These are phyloP conservation scores for Chloroceryle aenea DNA, from an alignment of 2,113 vertebrate genomes.

Conservation along the genomic window DNA sequence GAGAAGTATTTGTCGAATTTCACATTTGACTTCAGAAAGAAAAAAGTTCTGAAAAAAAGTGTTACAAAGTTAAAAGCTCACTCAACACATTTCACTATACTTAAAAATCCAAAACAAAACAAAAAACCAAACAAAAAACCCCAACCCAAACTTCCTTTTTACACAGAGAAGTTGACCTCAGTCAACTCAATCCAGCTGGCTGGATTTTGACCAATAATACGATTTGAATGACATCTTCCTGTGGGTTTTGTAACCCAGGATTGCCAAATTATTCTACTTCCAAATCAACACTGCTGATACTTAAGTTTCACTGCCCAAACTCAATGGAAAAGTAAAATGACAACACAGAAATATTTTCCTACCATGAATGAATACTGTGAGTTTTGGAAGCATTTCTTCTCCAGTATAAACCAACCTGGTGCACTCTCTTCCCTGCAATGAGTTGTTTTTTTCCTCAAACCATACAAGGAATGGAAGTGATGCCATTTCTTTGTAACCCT, in stretches of 20 bases:
- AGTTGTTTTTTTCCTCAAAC: not conserved
- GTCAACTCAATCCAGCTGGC: not conserved
- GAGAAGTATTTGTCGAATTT: not conserved
- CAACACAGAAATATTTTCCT: not conserved
- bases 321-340: not conserved
- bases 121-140: not conserved
- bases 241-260: not conserved
- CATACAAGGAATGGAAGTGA: not conserved
- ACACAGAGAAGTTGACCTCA: not conserved
- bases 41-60: not conserved
- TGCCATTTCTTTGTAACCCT: not conserved
- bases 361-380: not conserved
- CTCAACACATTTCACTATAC: not conserved
- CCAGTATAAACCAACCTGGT: not conserved
- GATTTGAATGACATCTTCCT: not conserved
- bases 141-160: not conserved
- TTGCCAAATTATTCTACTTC: not conserved
- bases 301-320: not conserved
- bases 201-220: not conserved
- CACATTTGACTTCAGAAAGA: not conserved
- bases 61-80: not conserved
- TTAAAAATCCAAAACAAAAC: not conserved
- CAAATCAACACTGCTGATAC: not conserved
- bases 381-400: not conserved
- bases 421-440: not conserved